Percentiles rank a stretch among this genome's conserved stretches.
These are phyloP conservation scores for Hylia prasina DNA, from an alignment of 2,113 vertebrate species.

Conservation along the genomic window DNA sequence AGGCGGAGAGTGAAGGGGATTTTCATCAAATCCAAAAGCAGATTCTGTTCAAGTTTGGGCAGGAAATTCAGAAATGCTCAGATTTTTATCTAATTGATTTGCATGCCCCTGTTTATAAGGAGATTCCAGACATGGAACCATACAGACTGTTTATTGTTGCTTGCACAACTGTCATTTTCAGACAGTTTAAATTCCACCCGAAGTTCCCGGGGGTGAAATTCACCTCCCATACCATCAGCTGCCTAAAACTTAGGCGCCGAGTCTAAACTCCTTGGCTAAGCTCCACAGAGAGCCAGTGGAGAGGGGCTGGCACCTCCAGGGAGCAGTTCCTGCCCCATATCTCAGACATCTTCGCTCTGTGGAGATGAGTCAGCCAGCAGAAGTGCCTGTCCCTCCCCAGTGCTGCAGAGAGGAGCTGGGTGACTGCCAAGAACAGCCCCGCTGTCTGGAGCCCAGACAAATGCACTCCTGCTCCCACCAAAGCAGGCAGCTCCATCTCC, in stretches of 20 bases:
- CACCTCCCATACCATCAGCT: background rate
- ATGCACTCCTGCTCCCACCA: background rate
- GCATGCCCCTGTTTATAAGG: constrained; percentile 45
- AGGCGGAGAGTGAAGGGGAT: background rate
- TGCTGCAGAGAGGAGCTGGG: background rate
- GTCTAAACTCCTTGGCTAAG: background rate
- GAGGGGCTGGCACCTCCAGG: constrained; percentile 7
- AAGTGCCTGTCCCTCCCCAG: background rate
- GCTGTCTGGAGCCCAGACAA: constrained; percentile 12
- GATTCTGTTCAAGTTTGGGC: constrained; percentile 47
- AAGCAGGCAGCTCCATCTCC: background rate
- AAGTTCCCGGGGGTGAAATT: constrained; percentile 39
- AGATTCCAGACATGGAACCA: constrained; percentile 25
- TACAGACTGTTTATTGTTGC: constrained; percentile 34
- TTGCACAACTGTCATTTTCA: constrained; percentile 61
- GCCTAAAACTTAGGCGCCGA: background rate
- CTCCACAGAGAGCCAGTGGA: constrained; percentile 5
- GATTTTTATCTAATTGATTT: constrained; percentile 64
- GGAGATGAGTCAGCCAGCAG: background rate
- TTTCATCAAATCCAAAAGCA: constrained; percentile 19
- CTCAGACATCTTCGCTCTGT: background rate
- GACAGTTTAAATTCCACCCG: constrained; percentile 23
- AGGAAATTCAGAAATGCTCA: constrained; percentile 37
- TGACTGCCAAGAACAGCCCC: background rate
- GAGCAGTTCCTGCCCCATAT: background rate